Evolutionary conservation across 2,888 invertebrate genomes (phyloP), one percentile per base, ranked within the genome.

Genomic region (Dolomedes plantarius): DNA sequence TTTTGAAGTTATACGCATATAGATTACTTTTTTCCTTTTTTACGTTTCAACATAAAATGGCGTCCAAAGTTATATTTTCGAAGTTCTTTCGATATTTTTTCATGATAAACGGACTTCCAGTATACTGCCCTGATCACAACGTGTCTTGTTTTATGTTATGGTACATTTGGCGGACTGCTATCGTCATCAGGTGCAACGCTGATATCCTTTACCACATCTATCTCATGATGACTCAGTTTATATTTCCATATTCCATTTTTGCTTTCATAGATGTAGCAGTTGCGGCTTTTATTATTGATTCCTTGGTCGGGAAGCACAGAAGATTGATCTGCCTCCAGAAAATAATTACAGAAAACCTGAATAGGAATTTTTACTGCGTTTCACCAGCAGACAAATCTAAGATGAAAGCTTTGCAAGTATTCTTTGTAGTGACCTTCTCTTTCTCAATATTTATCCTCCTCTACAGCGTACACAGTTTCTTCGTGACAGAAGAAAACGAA

Each of bases 91-190:
- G 46, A 7, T 72, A 72, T 31, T 32, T 73, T 41, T 83, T 77
- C 9, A 72, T 83, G 77, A 0, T 83, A 7, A 72, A 71, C 31
- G 83, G 83, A 2, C 62, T 83, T 28, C 83, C 83, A 6, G 72
- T 83, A 6, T 73, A 77, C 32, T 73, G 29, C 56, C 56, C 32
- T 0, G 29, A 71, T 0, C 77, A 77, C 50, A 29, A 28, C 7
- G 29, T n/a, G 39, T 28, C 28, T 13, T 50, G 36, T 31, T 77
- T 39, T 11, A 7, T 50, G n/a, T 56, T 23, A 1, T 83, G 83
- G 83, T 68, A 77, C 7, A 1, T 72, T 13, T 83, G 83, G 83
- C 23, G 83, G 68, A 31, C 77, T 7, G 23, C 31, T 0, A 46
- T 83, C 5, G 73, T 83, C 0, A 2, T 83, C n/a, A 7, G 67